Base-by-base conservation (phyloP, 1,140 invertebrate genomes). In the Stenopsyche tienmushanensis region DNA sequence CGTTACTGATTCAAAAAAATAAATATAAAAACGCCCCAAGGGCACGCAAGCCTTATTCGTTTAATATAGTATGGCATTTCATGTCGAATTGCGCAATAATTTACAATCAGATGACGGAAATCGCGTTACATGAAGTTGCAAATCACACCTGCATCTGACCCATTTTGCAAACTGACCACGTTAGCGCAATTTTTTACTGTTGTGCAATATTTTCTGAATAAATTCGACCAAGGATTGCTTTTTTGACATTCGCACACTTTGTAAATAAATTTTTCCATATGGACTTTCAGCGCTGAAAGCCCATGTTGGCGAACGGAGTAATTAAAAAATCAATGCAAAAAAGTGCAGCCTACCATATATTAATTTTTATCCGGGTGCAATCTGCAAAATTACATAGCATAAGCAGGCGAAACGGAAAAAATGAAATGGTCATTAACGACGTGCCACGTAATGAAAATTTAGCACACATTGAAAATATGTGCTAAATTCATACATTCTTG, bases 111-210 rank as follows among this genome's bases (percentile, higher is more conserved):
- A 47, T 18, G 42, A 42, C 52, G 24, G 57, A 60, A 60, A 60
- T 60, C 57, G 57, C 57, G 29, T 60, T 60, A 24, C 42, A 47
- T 49, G 15, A 9, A 15, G 10, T 13, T 20, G 44, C 57, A 44
- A 60, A 60, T 60, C 57, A 44, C 42, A 60, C 24, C 24, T 47
- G 42, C 57, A 47, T 47, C 57, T 26, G 23, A 54, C 21, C 39
- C 13, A 34, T 34, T 34, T 34, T 7, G 5, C 29, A 7, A 13
- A 34, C 13, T 7, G 5, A 34, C 13, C 5, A 5, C 13, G 29
- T 34, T 5, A 7, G 29, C 13, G 29, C 29, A 34, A 34, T 7
- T 34, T 34, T 34, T 34, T 34, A 34, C 5, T 34, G 29, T 34
- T 7, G 29, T n/a, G n/a, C n/a, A 34, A 7, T 34, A 34, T 34